Base-by-base conservation (phyloP, 2,797 vertebrate species). In the Epinephelus awoara region DNA sequence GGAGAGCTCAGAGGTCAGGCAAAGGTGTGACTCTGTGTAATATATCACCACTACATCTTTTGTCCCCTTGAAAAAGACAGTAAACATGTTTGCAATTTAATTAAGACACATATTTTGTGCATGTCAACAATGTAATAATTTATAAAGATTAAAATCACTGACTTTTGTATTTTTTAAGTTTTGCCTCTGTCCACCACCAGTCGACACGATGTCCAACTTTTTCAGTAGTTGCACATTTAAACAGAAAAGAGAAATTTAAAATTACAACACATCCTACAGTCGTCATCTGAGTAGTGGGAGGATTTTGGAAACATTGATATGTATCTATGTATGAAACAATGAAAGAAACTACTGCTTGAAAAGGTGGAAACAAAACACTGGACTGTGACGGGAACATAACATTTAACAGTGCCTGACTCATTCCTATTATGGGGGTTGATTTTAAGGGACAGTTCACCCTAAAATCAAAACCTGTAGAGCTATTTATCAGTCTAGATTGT, bases 101-200 rank as follows among this genome's bases (percentile, higher is more conserved):
- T 58, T 55, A 56, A 62, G 64, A 3, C 69, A 63, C 57, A 68
- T 49, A 47, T 67, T 42, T 49, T 72, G 50, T 65, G 23, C 59
- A 70, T 44, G 61, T 78, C 61, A 78, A 75, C 55, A 75, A 51
- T 44, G 47, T 27, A 75, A 67, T 23, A 67, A 59, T 66, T 44
- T 49, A 57, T 65, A 65, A 65, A 65, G 52, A 42, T 66, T 66
- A 75, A 75, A 66, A 66, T 75, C 44, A 73, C 71, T 73, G 61
- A 73, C 71, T 63, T 63, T 71, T 63, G 34, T 34, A 17, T 65
- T 50, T 65, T 64, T 73, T 0, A 72, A 62, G 70, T 72, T 80
- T 64, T 52, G 25, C 61, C 42, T 59, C 56, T 1, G 44, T 57
- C 42, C 51, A 49, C 14, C 46, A 71, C 64, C 64, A 65, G 63